phyloP scores from a whole-genome alignment of 2,113 vertebrate genomes.

The Megaleporinus macrocephalus region DNA sequence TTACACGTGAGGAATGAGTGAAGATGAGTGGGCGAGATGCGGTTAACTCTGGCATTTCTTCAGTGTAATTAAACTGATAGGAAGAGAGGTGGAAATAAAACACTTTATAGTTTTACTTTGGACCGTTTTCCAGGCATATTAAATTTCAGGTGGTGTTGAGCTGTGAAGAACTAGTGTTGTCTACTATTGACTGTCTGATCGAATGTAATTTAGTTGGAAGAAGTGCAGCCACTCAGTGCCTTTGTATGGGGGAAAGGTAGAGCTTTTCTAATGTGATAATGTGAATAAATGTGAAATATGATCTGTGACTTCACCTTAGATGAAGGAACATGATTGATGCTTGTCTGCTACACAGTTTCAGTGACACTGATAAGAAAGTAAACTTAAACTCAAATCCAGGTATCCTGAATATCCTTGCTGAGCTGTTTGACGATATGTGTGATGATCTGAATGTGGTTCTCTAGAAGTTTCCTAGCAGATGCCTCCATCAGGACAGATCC shows the following conservation, averaged over 20 bases:
- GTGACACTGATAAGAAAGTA: constrained; percentile 7
- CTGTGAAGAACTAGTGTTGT: neutral
- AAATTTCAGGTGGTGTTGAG: neutral
- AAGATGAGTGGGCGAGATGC: constrained; percentile 18
- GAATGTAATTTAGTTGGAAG: neutral
- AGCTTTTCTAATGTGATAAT: neutral
- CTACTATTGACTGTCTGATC: neutral
- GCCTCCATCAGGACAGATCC: constrained; percentile 69
- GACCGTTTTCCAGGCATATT: neutral
- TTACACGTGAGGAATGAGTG: constrained; percentile 37
- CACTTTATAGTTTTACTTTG: neutral
- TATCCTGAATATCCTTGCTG: constrained; percentile 79
- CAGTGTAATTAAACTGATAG: constrained; percentile 52
- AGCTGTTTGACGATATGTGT: constrained; percentile 83
- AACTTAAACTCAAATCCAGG: constrained; percentile 16
- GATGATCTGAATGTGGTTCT: constrained; percentile 83
- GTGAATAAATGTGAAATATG: neutral
- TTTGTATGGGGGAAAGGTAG: neutral
- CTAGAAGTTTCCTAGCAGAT: constrained; percentile 75
- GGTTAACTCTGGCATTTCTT: constrained; percentile 58
- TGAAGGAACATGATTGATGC: neutral
- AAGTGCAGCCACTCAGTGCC: neutral
- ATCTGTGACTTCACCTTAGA: neutral
- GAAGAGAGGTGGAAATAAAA: neutral
- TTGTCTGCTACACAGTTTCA: neutral